Conservation (phyloP, 2,888 invertebrate species). For the Drosophila setosimentum region DNA sequence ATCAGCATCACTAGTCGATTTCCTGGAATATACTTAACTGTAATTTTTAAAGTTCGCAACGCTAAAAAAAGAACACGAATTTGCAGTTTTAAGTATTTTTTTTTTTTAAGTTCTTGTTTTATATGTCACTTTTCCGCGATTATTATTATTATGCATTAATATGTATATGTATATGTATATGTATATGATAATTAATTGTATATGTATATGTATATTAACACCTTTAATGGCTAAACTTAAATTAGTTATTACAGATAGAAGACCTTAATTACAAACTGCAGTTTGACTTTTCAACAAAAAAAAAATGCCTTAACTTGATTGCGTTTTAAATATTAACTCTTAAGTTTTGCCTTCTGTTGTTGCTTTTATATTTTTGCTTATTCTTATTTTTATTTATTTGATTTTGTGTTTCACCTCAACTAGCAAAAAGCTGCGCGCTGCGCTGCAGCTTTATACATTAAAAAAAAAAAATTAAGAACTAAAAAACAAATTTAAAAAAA, state of each 20-base stretch:
- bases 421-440: conserved; percentile 30
- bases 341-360: not conserved
- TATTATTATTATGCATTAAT: conserved; percentile 35
- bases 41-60: not conserved
- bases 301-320: conserved; percentile 57
- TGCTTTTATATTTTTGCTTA: not conserved
- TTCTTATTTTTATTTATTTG: not conserved
- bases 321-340: conserved; percentile 23
- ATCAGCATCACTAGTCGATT: not conserved
- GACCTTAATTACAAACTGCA: conserved; percentile 64
- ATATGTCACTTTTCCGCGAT: conserved; percentile 43
- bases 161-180: conserved; percentile 17
- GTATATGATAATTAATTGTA: conserved; percentile 20
- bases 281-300: conserved; percentile 45
- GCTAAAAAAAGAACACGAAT: not conserved
- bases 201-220: conserved; percentile 49
- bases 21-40: not conserved
- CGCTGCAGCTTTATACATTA: conserved; percentile 38
- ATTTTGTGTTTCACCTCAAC: conserved; percentile 2
- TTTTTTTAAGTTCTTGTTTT: conserved; percentile 12
- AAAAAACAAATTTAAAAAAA: conserved; percentile 8
- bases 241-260: conserved; percentile 58
- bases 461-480: conserved; percentile 9
- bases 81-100: not conserved
- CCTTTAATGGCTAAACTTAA: conserved; percentile 68